Evolutionary conservation across 2,888 invertebrate species (phyloP).

Genomic region (Fissipunctia ypsillon): DNA sequence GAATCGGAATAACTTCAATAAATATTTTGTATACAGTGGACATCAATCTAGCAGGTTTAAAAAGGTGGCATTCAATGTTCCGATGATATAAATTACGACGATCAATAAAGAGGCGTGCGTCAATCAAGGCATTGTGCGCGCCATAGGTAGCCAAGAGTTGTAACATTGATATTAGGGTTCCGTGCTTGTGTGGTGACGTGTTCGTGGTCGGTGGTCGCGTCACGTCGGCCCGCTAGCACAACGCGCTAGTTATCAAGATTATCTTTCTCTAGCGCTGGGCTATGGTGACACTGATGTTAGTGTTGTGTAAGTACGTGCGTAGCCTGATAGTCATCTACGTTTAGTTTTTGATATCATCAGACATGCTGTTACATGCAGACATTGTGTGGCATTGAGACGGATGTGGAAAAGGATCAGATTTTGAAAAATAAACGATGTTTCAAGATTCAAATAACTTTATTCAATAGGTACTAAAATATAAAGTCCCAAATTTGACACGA

Average conservation of each 20-base stretch:
- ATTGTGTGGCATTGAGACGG: neutral
- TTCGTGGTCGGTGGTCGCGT: constrained; percentile 64
- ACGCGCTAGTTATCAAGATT: constrained; percentile 71
- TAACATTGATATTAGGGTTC: constrained; percentile 68
- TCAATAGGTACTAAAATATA: constrained; percentile 80
- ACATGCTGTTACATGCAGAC: neutral
- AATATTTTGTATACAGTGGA: constrained; percentile 59
- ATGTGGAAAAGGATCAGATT: too few species aligned
- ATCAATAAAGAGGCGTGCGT: constrained; percentile 73
- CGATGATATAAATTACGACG: constrained; percentile 74
- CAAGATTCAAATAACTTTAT: constrained; percentile 80
- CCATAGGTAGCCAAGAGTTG: constrained; percentile 65
- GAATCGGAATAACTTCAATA: constrained; percentile 62
- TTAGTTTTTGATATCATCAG: constrained; percentile 28
- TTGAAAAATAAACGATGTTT: constrained; percentile 6
- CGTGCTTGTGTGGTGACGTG: constrained; percentile 60
- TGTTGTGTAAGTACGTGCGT: constrained; percentile 41
- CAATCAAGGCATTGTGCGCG: constrained; percentile 69
- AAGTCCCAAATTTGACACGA: constrained; percentile 82
- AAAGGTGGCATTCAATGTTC: constrained; percentile 72
- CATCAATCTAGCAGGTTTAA: constrained; percentile 72
- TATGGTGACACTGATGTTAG: constrained; percentile 43
- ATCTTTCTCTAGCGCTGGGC: constrained; percentile 69
- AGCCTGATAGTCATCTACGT: constrained; percentile 50
- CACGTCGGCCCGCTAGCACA: constrained; percentile 53